Percentiles rank a stretch among this genome's conserved stretches.
phyloP scores from a whole-genome alignment of 2,797 vertebrate species.

The Fistularia commersonii region DNA sequence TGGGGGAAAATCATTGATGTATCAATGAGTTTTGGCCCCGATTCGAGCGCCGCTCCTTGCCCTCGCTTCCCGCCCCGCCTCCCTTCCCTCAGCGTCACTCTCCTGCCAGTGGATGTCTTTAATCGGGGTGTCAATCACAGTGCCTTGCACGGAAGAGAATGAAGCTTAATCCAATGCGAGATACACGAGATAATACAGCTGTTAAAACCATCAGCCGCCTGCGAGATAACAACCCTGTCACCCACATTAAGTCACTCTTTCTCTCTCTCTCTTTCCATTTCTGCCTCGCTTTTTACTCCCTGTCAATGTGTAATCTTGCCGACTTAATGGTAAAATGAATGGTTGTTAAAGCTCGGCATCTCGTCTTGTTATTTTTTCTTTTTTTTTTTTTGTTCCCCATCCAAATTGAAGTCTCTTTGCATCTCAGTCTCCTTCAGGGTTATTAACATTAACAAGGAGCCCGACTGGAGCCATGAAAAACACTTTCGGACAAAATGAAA shows the following conservation, averaged over 20 bases:
- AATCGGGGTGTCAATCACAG: slow-evolving; percentile 69
- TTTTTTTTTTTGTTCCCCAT: too few species aligned
- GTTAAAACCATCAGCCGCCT: slow-evolving; percentile 60
- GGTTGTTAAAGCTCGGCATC: slow-evolving; percentile 48
- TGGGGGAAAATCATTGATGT: too few species aligned
- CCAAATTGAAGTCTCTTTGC: slow-evolving; percentile 36
- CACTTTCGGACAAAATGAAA: slow-evolving; percentile 31
- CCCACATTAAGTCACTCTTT: slow-evolving; percentile 41
- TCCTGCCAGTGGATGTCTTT: slow-evolving; percentile 54
- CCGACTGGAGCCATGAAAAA: slow-evolving; percentile 30
- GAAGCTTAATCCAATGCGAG: slow-evolving; percentile 67
- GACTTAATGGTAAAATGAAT: slow-evolving; percentile 49
- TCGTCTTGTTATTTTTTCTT: slow-evolving; percentile 27
- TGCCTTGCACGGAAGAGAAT: slow-evolving; percentile 43
- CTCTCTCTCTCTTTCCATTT: slow-evolving; percentile 3
- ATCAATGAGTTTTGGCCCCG: background rate
- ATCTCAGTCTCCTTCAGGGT: slow-evolving; percentile 43
- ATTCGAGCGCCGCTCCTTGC: slow-evolving; percentile 13
- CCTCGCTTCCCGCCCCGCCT: background rate
- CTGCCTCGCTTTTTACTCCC: slow-evolving; percentile 27
- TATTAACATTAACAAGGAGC: slow-evolving; percentile 46
- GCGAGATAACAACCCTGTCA: slow-evolving; percentile 64
- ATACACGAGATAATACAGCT: slow-evolving; percentile 67
- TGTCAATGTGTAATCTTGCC: slow-evolving; percentile 24
- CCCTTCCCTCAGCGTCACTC: slow-evolving; percentile 14